Conservation (phyloP, 2,888 invertebrate species). For the Dicycla oo region DNA sequence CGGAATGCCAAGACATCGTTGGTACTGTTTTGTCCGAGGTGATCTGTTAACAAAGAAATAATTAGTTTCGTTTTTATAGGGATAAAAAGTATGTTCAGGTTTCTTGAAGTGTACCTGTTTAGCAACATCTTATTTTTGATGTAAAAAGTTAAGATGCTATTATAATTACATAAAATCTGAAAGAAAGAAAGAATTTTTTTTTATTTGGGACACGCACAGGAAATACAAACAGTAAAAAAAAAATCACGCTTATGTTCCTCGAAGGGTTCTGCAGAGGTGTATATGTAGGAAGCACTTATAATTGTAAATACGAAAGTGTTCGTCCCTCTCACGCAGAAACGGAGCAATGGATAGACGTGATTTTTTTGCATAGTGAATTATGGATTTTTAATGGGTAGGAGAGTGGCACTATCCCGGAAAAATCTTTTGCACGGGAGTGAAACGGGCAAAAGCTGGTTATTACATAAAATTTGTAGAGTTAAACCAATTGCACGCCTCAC, state of each 20-base stretch:
- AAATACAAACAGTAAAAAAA: too few species aligned
- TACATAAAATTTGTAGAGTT: too few species aligned
- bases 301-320: neutral
- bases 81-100: neutral
- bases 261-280: neutral
- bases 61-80: neutral
- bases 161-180: neutral
- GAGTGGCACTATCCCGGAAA: too few species aligned
- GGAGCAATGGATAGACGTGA: neutral
- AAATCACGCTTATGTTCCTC: neutral
- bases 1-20: slow-evolving; percentile 93
- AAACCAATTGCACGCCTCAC: too few species aligned
- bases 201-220: too few species aligned
- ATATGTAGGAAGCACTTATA: too few species aligned
- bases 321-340: too few species aligned
- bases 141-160: neutral
- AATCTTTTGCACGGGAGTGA: neutral
- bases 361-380: too few species aligned
- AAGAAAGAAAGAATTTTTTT: too few species aligned
- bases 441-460: neutral
- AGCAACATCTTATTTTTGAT: neutral
- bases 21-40: slow-evolving; percentile 92
- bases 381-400: too few species aligned
- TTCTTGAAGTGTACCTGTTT: neutral
- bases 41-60: slow-evolving; percentile 88